Conservation (phyloP, 2,888 invertebrate species). For the Dioctria rufipes region DNA sequence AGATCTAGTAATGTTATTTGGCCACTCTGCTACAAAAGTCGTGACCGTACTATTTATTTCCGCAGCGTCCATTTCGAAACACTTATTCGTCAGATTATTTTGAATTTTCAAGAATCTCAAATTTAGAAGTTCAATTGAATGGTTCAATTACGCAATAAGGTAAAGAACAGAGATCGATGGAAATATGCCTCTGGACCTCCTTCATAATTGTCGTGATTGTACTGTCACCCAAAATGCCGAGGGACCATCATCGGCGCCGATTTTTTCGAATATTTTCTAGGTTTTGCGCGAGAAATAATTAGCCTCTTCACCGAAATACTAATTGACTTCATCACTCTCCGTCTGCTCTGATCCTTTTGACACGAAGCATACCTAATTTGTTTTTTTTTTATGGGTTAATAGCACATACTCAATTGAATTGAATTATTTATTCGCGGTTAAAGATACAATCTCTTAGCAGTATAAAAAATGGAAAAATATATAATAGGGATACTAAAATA, state of each 20-base stretch:
- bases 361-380: too few relatives aligned
- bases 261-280: too few relatives aligned
- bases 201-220: slow-evolving; percentile 42
- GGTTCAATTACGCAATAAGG: slow-evolving; percentile 53
- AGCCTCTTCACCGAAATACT: too few relatives aligned
- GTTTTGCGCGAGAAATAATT: too few relatives aligned
- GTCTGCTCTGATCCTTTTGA: too few relatives aligned
- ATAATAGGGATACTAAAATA: too few relatives aligned
- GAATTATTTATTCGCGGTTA: too few relatives aligned
- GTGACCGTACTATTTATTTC: slow-evolving; percentile 33
- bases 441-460: too few relatives aligned
- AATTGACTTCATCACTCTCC: too few relatives aligned
- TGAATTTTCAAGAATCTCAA: slow-evolving; percentile 31
- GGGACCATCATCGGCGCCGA: slow-evolving; percentile 21
- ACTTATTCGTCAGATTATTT: slow-evolving; percentile 54
- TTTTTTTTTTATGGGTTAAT: too few relatives aligned
- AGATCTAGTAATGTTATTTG: slow-evolving; percentile 40
- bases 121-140: slow-evolving; percentile 23
- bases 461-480: too few relatives aligned
- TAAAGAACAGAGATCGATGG: slow-evolving; percentile 51
- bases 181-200: slow-evolving; percentile 53
- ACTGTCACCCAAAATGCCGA: slow-evolving; percentile 37
- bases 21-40: slow-evolving; percentile 50
- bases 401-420: too few relatives aligned
- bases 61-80: slow-evolving; percentile 31